Conservation (phyloP, 2,888 invertebrate species). For the Limnephilus lunatus region DNA sequence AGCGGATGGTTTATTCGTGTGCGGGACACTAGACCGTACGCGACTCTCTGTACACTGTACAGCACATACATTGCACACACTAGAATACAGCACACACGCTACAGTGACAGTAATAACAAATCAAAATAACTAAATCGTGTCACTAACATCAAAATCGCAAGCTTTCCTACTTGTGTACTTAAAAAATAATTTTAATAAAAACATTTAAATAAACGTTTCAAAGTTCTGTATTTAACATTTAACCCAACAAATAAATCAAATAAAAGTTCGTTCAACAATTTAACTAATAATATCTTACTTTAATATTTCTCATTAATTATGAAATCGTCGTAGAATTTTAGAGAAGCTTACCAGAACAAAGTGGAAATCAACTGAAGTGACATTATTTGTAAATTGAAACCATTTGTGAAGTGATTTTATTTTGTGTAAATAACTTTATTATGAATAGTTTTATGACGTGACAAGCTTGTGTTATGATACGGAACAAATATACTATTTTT, state of each 20-base stretch:
- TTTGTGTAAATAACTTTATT: not conserved
- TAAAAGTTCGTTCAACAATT: not conserved
- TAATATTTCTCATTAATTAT: not conserved
- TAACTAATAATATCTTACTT: not conserved
- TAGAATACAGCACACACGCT: not conserved
- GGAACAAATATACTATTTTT: not conserved
- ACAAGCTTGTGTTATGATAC: slow-evolving; percentile 17
- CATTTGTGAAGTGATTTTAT: not conserved
- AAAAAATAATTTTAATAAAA: not conserved
- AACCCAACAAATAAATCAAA: not conserved
- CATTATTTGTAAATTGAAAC: not conserved
- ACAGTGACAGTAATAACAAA: not conserved
- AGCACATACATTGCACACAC: not conserved
- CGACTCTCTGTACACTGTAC: slow-evolving; percentile 36
- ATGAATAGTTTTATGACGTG: not conserved
- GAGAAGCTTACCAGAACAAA: not conserved
- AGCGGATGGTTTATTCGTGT: slow-evolving; percentile 62
- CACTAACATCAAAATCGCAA: not conserved
- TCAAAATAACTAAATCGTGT: not conserved
- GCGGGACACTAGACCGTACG: slow-evolving; percentile 59
- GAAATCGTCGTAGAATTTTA: not conserved
- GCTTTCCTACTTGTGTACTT: not conserved
- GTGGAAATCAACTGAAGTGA: not conserved
- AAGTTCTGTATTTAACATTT: not conserved
- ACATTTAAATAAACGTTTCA: not conserved